Evolutionary conservation across 2,113 vertebrate species (phyloP), one percentile per base, ranked within the genome.

Genomic region (Pygoscelis adeliae): DNA sequence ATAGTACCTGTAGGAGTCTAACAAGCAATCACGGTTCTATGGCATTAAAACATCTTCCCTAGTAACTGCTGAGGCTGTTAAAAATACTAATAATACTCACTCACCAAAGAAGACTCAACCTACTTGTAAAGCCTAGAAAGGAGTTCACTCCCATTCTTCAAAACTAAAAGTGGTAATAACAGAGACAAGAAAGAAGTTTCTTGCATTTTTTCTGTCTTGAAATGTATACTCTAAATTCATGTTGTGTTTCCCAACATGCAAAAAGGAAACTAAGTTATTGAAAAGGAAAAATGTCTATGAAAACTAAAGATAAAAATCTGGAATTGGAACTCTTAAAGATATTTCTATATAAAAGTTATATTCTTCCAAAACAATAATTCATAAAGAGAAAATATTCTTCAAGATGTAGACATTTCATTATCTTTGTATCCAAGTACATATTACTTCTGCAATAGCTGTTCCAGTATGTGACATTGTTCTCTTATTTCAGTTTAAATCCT

Each of bases 1-100:
- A 55, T 74, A 71, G 44, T 56, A 87, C 76, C 65, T 82, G 73
- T 78, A 89, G 87, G 83, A 97, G 77, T 87, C 65, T 89, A 92
- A 92, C 69, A 94, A 87, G 52, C 15, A 91, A 84, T 55, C 55
- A 65, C 25, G 58, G 50, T 67, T 82, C 87, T 25, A 71, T 50
- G 47, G 49, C 81, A 89, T 87, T 93, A 95, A 91, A 96, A 87
- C 61, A 83, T 46, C 58, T 80, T 72, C 52, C 78, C 79, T 78
- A 84, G 65, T 86, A 90, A 92, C 55, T 84, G 44, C 11, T 61
- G 36, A 95, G 44, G 61, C 52, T 92, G 80, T 87, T 94, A 94
- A 96, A 96, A 95, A 89, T 84, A 78, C 50, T 86, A 89, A 44
- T 81, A 83, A 84, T 78, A 89, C 56, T 61, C 61, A 89, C 44